phyloP scores from a whole-genome alignment of 2,113 vertebrate genomes.

The Meleagris gallopavo region DNA sequence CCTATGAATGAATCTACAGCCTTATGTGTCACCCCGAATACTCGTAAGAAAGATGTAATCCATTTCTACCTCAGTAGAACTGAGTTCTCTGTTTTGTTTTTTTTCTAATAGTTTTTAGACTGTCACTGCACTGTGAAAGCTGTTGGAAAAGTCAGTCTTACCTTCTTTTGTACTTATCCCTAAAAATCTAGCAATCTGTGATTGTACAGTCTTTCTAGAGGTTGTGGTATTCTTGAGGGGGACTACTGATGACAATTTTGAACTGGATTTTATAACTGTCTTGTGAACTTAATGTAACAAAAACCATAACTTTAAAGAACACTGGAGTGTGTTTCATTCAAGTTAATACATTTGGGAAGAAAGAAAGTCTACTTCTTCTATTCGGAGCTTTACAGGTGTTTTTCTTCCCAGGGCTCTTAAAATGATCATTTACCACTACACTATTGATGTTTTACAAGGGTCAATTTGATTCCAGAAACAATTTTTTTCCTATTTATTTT shows the following conservation, averaged over 20 bases:
- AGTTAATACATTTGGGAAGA: neutral
- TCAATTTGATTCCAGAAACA: neutral
- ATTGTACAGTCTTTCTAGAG: neutral
- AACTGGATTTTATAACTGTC: neutral
- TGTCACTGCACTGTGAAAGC: too few relatives aligned
- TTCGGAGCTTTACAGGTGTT: neutral
- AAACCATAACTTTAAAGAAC: neutral
- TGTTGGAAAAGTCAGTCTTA: too few relatives aligned
- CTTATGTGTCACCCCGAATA: neutral
- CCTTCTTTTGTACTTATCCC: too few relatives aligned
- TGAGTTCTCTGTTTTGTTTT: too few relatives aligned
- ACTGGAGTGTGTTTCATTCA: fast-evolving
- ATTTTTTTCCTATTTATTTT: neutral
- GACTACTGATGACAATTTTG: neutral
- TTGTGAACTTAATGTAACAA: neutral
- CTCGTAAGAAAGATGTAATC: neutral
- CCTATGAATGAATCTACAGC: neutral
- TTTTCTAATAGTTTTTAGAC: too few relatives aligned
- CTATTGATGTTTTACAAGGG: neutral
- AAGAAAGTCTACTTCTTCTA: neutral
- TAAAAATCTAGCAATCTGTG: too few relatives aligned
- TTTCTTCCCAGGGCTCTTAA: neutral
- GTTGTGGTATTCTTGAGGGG: neutral
- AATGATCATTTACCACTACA: neutral
- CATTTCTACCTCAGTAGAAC: neutral